Conservation (phyloP, 1,140 invertebrate species). For the Trichonephila clavipes region DNA sequence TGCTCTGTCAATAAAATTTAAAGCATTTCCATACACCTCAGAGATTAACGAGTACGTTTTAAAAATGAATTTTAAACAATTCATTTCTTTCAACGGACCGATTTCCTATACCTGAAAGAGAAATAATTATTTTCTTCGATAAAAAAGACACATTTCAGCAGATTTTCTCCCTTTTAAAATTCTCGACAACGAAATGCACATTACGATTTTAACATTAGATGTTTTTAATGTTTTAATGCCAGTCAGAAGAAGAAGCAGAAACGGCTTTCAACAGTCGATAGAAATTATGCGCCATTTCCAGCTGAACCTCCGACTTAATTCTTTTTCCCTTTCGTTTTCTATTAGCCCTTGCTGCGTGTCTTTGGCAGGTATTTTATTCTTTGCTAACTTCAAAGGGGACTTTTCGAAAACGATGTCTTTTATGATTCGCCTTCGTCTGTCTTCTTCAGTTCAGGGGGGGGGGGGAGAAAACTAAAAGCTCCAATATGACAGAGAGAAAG, state of each 20-base stretch:
- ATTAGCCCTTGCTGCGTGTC: neutral
- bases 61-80: neutral
- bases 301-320: slow-evolving; percentile 5
- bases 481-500: neutral
- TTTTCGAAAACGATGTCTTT: slow-evolving; percentile 13
- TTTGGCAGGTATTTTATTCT: slow-evolving; percentile 22
- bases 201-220: slow-evolving; percentile 9
- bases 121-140: neutral
- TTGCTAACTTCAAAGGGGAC: neutral
- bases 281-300: slow-evolving; percentile 13
- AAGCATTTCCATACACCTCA: neutral
- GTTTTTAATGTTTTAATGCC: neutral
- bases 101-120: neutral
- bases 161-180: neutral
- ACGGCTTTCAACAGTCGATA: neutral
- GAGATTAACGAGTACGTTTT: neutral
- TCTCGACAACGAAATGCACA: neutral
- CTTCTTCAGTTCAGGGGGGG: neutral
- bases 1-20: neutral
- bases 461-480: neutral
- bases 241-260: neutral
- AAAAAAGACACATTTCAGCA: neutral
- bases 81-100: neutral
- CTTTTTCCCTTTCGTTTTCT: slow-evolving; percentile 20
- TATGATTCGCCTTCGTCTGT: neutral